Evolutionary conservation across 2,113 vertebrate species (phyloP).

Genomic region (Scatophagus argus): DNA sequence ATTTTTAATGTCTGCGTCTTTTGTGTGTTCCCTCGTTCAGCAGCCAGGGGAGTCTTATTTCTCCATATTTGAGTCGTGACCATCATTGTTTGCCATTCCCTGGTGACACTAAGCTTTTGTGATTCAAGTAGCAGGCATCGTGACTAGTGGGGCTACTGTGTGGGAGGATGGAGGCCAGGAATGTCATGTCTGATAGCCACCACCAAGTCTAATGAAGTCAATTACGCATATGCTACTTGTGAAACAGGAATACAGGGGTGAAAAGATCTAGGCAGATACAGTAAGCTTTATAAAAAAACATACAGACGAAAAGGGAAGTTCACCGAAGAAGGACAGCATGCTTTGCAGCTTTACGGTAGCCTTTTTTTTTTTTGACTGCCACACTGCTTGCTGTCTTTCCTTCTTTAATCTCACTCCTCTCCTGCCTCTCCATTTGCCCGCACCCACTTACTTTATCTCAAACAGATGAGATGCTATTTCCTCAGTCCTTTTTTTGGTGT

Average conservation of each 20-base stretch:
- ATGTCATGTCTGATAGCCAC: constrained; percentile 67
- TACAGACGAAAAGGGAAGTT: background rate
- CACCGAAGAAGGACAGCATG: background rate
- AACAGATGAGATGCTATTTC: background rate
- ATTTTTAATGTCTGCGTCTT: constrained; percentile 62
- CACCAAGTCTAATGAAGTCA: constrained; percentile 64
- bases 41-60: constrained; percentile 50
- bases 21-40: constrained; percentile 28
- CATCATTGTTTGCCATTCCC: constrained; percentile 65
- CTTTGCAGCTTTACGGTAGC: background rate
- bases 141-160: constrained; percentile 72
- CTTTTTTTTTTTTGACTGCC: background rate
- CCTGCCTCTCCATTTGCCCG: background rate
- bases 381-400: background rate
- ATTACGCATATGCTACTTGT: constrained; percentile 37
- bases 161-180: constrained; percentile 64
- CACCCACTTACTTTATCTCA: constrained; percentile 4
- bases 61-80: constrained; percentile 75
- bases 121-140: constrained; percentile 76
- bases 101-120: constrained; percentile 64
- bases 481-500: background rate
- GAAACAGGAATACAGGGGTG: constrained; percentile 5
- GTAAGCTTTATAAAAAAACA: background rate
- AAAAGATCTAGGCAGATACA: constrained; percentile 14
- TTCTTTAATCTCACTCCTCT: background rate